Base-by-base conservation (phyloP, 2,113 vertebrate species). In the Phrynocephalus versicolor region DNA sequence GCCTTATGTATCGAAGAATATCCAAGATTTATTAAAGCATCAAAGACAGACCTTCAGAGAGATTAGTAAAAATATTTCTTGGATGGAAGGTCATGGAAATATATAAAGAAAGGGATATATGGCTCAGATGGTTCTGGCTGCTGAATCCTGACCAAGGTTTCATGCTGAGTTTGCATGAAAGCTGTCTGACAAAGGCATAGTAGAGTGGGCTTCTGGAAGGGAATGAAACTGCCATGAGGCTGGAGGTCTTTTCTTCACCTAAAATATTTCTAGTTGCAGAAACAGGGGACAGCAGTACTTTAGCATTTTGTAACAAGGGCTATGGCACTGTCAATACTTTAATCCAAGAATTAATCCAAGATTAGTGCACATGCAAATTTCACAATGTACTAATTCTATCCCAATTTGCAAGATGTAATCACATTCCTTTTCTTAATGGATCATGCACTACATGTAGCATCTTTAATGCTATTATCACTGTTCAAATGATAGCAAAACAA, bases 1-100 rank as follows among this genome's bases (percentile, higher is more conserved):
- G 27, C 45, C 81, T 84, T 62, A 81, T 85, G 73, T 57, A 88
- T 83, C 79, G 88, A 82, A 92, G 87, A 39, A 62, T 45, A 89
- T 72, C 80, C 37, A 75, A 80, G 41, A 87, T 64, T 10, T 19
- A n/a, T 14, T 73, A 72, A n/a, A 27, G 3, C 37, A 67, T 21
- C 64, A 58, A 79, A 84, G 73, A 90, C 25, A 88, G 27, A 57
- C 89, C 69, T 77, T 87, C 74, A 92, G 89, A 91, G 89, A 45
- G 9, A 79, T 85, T 60, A 84, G 35, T 45, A 64, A 80, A 55
- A 72, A 25, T 88, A 76, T 89, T 86, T 86, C 9, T 51, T 23
- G 75, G 75, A 23, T 33, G 51, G 51, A 27, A 55, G 85, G 13
- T 79, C 51, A 70, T 39, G 78, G 76, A 87, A 87, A 70, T 25